Conservation (phyloP, 2,888 invertebrate genomes). For the Phyto melanocephala region DNA sequence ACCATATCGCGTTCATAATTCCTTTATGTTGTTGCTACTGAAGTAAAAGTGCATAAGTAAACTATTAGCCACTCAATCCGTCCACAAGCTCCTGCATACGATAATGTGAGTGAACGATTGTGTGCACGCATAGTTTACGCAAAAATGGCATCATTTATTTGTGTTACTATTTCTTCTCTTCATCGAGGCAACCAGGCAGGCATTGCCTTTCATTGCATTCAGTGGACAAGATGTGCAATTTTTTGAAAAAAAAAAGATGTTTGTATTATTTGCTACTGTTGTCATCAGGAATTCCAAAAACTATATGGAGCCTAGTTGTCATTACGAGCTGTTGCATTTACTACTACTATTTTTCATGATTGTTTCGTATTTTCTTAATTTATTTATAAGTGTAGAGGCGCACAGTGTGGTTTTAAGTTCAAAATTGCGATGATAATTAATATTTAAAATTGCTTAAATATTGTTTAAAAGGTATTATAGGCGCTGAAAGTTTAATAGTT, state of each 20-base stretch:
- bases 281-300: conserved; percentile 41
- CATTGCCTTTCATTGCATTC: conserved; percentile 13
- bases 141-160: conserved; percentile 61
- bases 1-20: conserved; percentile 52
- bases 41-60: conserved; percentile 41
- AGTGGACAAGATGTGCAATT: conserved; percentile 35
- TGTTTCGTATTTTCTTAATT: conserved; percentile 6
- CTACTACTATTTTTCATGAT: not conserved
- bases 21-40: conserved; percentile 25
- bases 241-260: conserved; percentile 39
- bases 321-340: conserved; percentile 54
- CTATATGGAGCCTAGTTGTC: conserved; percentile 54
- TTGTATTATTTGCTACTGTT: conserved; percentile 58
- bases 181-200: conserved; percentile 12
- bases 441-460: conserved; percentile 1
- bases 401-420: not conserved
- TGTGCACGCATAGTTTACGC: conserved; percentile 57
- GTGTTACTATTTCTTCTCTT: conserved; percentile 45
- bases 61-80: not conserved
- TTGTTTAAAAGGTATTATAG: not conserved
- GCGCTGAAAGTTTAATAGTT: not conserved
- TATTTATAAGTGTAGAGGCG: conserved; percentile 14
- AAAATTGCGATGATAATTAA: conserved; percentile 22
- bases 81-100: not conserved
- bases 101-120: conserved; percentile 26